These are phyloP conservation scores for Asarcornis scutulata DNA, from an alignment of 2,113 vertebrate genomes.

Conservation along the genomic window DNA sequence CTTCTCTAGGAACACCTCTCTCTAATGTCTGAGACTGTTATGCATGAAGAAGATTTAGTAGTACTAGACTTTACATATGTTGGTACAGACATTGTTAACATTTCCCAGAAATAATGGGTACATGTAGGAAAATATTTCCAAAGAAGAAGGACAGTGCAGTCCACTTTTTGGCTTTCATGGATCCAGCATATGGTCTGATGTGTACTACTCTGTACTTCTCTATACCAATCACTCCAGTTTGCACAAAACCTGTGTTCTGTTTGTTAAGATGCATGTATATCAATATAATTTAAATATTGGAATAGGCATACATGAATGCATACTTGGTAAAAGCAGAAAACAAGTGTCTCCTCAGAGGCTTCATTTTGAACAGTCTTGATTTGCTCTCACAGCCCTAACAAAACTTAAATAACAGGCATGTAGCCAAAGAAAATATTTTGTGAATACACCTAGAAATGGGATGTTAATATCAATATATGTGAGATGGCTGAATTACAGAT, in stretches of 20 bases:
- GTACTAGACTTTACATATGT: neutral
- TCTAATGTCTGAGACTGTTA: neutral
- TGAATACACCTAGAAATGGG: neutral
- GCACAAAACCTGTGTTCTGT: neutral
- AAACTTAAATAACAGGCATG: neutral
- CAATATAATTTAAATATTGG: fast-evolving
- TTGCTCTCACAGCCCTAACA: neutral
- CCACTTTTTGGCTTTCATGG: neutral
- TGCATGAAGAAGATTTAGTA: fast-evolving
- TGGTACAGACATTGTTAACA: neutral
- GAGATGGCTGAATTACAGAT: neutral
- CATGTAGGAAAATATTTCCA: neutral
- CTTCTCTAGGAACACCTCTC: neutral
- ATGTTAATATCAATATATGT: neutral
- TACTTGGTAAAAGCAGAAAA: neutral
- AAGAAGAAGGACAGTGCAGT: neutral
- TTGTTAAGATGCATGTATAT: neutral
- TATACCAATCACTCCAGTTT: neutral
- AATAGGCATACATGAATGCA: neutral
- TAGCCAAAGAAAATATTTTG: neutral
- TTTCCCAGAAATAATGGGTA: neutral
- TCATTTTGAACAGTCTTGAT: neutral
- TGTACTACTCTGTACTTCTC: neutral
- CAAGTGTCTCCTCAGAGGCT: neutral
- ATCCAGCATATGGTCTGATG: neutral